These are phyloP conservation scores for Zeuzera pyrina DNA, from an alignment of 2,888 invertebrate genomes.

Conservation along the genomic window DNA sequence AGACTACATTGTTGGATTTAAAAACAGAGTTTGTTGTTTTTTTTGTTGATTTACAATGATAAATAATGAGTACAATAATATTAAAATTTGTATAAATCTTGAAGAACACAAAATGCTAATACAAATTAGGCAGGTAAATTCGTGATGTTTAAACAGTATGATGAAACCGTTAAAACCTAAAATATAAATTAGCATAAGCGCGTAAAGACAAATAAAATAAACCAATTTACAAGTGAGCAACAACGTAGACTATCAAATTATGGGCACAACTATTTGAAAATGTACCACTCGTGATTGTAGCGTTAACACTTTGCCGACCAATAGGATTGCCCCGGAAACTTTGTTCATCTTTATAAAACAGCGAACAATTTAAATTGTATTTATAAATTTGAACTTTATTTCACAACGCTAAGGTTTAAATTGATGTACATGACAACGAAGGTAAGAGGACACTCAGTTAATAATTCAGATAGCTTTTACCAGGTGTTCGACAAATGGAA, in stretches of 20 bases:
- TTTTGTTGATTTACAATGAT: too few species aligned
- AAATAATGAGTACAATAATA: too few species aligned
- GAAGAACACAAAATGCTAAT: too few species aligned
- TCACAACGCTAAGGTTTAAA: conserved; percentile 31
- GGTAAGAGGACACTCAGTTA: conserved; percentile 34
- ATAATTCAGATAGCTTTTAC: conserved; percentile 59
- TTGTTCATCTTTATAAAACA: conserved; percentile 41
- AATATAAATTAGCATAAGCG: conserved; percentile 56
- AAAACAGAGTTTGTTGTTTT: too few species aligned
- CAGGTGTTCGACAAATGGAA: conserved; percentile 61
- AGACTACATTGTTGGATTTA: too few species aligned
- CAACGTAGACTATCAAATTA: conserved; percentile 60
- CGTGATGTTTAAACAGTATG: conserved; percentile 57
- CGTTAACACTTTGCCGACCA: conserved; percentile 55
- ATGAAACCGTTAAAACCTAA: conserved; percentile 64
- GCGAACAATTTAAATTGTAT: conserved; percentile 19
- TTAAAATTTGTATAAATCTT: too few species aligned
- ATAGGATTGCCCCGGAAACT: conserved; percentile 47
- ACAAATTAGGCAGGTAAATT: too few species aligned
- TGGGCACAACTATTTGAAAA: conserved; percentile 62
- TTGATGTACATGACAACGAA: conserved; percentile 22
- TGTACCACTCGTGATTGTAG: conserved; percentile 57
- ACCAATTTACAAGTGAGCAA: conserved; percentile 54
- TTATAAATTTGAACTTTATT: conserved; percentile 33
- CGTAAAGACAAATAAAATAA: conserved; percentile 63